A percentile compares a stretch with the other conserved stretches of the same genome.
phyloP scores from a whole-genome alignment of 1,140 invertebrate species.

The Cotesia typhae region DNA sequence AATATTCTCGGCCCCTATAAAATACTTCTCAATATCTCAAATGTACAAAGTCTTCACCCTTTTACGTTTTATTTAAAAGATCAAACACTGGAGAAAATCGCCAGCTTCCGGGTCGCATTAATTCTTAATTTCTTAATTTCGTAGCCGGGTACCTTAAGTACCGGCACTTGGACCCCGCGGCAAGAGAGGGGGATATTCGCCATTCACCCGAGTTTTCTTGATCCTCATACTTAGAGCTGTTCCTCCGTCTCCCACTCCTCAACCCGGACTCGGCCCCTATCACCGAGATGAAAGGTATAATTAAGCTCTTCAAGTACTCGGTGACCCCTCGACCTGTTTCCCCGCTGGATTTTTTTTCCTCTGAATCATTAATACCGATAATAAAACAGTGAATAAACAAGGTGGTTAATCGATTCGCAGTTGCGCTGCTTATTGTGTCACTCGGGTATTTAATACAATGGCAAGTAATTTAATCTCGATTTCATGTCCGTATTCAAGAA shows the following conservation, averaged over 20 bases:
- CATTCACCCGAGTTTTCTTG: slow-evolving; percentile 3
- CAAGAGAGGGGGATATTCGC: slow-evolving; percentile 22
- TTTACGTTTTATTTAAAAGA: slow-evolving; percentile 15
- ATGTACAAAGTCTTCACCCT: slow-evolving; percentile 4
- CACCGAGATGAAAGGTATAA: slow-evolving; percentile 23
- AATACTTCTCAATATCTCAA: slow-evolving; percentile 2
- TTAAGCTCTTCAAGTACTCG: slow-evolving; percentile 25
- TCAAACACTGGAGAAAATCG: slow-evolving; percentile 37
- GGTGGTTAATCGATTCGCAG: too few species aligned
- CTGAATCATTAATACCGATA: too few species aligned
- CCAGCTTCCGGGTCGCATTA: slow-evolving; percentile 50
- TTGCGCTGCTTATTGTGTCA: too few species aligned
- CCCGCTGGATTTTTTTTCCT: neutral
- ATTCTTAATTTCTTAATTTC: slow-evolving; percentile 63
- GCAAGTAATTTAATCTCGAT: too few species aligned
- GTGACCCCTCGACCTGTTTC: neutral
- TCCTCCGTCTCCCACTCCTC: too few species aligned
- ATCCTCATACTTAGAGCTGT: too few species aligned
- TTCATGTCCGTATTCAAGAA: too few species aligned
- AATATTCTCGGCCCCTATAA: too few species aligned
- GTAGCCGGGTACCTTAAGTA: slow-evolving; percentile 51
- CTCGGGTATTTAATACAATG: too few species aligned
- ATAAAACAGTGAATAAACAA: too few species aligned
- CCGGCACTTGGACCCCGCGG: slow-evolving; percentile 47
- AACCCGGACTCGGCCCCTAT: too few species aligned